A percentile compares a stretch with the other conserved stretches of the same genome.
These are phyloP conservation scores for Seriola rivoliana DNA, from an alignment of 2,113 vertebrate genomes.

Conservation along the genomic window DNA sequence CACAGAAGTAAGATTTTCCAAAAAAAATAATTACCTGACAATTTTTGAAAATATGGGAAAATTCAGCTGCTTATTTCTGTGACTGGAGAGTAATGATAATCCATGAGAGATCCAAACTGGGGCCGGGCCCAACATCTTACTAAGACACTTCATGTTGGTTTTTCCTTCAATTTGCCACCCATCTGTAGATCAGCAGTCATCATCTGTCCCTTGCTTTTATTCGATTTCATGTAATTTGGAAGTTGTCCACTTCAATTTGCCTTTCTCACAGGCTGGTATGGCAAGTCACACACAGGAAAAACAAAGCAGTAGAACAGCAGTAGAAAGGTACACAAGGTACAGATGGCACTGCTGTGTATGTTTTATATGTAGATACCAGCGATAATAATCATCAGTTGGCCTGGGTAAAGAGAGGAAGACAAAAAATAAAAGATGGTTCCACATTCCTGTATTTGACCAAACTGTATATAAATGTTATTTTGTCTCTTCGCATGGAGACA, in stretches of 20 bases:
- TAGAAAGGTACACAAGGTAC: conserved; percentile 5
- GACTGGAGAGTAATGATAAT: conserved; percentile 13
- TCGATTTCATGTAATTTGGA: conserved; percentile 6
- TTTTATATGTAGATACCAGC: conserved; percentile 9
- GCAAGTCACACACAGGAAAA: background rate
- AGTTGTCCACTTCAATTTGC: conserved; percentile 3
- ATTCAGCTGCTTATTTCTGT: background rate
- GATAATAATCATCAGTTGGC: conserved; percentile 23
- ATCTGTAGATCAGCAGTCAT: conserved; percentile 11
- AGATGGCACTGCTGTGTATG: conserved; percentile 26
- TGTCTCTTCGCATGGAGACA: conserved; percentile 17
- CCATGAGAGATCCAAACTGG: conserved; percentile 1
- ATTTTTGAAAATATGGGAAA: background rate
- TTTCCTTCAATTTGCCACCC: background rate
- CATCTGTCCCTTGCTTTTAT: conserved; percentile 12
- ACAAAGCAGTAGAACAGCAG: background rate
- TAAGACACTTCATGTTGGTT: background rate
- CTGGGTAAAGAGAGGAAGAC: conserved; percentile 9
- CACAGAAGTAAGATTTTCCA: background rate
- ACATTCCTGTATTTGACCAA: background rate
- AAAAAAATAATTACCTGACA: background rate
- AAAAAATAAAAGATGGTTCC: background rate
- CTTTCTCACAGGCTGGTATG: background rate
- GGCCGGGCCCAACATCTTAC: background rate
- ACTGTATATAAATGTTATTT: conserved; percentile 21